phyloP scores from a whole-genome alignment of 2,113 vertebrate genomes.

The Silurus meridionalis region DNA sequence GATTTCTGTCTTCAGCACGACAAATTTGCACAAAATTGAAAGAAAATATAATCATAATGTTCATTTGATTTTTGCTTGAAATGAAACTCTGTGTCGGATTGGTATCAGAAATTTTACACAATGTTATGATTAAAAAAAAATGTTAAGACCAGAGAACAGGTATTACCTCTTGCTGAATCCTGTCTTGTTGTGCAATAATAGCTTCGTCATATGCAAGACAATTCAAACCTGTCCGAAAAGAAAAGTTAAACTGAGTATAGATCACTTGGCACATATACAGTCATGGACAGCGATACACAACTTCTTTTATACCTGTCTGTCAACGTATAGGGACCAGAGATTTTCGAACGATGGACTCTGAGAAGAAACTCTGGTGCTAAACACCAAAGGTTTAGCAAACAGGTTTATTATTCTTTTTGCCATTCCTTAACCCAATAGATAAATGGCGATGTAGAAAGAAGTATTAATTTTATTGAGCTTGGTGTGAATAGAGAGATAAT shows the following conservation, averaged over 20 bases:
- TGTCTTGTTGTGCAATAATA: constrained; percentile 91
- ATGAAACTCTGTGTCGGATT: neutral
- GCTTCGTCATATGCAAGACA: constrained; percentile 90
- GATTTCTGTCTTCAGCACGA: neutral
- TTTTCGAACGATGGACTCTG: neutral
- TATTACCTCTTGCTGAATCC: constrained; percentile 91
- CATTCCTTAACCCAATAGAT: no score
- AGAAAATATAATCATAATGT: neutral
- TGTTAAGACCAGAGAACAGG: neutral
- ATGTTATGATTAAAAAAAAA: neutral
- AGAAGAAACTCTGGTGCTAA: no score
- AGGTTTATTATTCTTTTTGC: no score
- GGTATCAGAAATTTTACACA: neutral
- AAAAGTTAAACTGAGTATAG: neutral
- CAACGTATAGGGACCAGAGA: neutral
- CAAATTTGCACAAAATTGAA: neutral
- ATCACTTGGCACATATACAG: neutral
- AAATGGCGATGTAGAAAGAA: no score
- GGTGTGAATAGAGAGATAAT: no score
- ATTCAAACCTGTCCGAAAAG: constrained; percentile 76
- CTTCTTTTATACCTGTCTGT: neutral
- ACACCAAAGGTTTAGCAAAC: no score
- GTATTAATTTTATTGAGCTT: no score
- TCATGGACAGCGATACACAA: neutral
- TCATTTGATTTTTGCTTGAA: neutral